Evolutionary conservation across 2,113 vertebrate genomes (phyloP), one percentile per base, ranked within the genome.

Genomic region (Alouatta palliata): DNA sequence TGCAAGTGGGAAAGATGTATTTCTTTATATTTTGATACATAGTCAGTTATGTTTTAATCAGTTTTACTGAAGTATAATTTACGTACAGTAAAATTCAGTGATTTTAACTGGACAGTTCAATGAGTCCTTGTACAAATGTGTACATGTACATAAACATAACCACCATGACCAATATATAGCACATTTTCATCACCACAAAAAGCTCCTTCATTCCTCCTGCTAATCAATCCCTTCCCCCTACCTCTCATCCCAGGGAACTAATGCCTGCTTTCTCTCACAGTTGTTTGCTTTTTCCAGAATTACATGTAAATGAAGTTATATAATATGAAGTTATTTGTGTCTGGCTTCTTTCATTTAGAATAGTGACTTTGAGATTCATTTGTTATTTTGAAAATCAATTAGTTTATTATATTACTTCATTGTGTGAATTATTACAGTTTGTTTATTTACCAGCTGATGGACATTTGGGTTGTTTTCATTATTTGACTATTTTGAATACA

Each of bases 31-130:
- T 58, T 90, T 83, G 30, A 81, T 85, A 30, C 25, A 40, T 8
- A 35, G 37, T 76, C 85, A 85, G 13, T 86, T 87, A 19, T 77
- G 94, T 76, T 93, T 93, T 80, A 82, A 91, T 83, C 40, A 77
- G 30, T 17, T 87, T 95, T 96, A 70, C 37, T 83, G 20, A 87
- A 20, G 23, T 87, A 43, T 75, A 79, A 52, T 85, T 90, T 79
- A 86, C 6, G 35, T 61, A 43, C 3, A 89, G 20, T 86, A 45
- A 73, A 88, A 94, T 32, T 70, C 23, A 77, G 37, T 49, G 25
- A 83, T 93, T 85, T 93, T 92, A 83, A 85, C 45, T 70, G 66
- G 86, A 32, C 35, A 66, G 17, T 91, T 92, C 35, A 82, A 6
- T 89, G 86, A 90, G 37, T 52, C 47, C 61, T 91, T 83, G 27